Conservation (phyloP, 2,888 invertebrate genomes). For the Nymphalis urticae region DNA sequence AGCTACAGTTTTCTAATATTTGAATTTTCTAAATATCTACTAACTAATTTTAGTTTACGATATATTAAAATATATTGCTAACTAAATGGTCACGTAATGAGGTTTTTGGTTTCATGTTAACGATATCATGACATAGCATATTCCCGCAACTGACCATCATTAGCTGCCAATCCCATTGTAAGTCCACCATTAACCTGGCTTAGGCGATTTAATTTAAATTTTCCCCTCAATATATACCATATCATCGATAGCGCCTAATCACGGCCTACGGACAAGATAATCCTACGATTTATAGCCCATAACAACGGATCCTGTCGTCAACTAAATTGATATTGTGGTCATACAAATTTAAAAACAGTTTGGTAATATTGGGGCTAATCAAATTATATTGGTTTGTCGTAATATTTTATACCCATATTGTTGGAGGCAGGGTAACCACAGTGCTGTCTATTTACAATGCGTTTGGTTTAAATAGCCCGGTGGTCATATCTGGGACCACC, state of each 20-base stretch:
- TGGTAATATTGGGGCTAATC: conserved; percentile 59
- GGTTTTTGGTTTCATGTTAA: conserved; percentile 32
- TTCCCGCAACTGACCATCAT: conserved; percentile 53
- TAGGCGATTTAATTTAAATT: conserved; percentile 75
- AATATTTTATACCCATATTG: conserved; percentile 64
- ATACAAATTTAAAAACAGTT: conserved; percentile 71
- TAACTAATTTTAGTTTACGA: neutral
- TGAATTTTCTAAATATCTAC: neutral
- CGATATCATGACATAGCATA: conserved; percentile 33
- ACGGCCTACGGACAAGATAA: conserved; percentile 75
- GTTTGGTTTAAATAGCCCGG: conserved; percentile 65
- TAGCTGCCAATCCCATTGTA: conserved; percentile 58
- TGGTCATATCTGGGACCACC: conserved; percentile 55
- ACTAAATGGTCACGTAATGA: conserved; percentile 14
- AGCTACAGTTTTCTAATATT: neutral
- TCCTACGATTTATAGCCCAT: conserved; percentile 77
- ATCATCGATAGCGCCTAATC: conserved; percentile 71
- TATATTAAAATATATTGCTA: neutral
- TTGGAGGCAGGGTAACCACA: conserved; percentile 58
- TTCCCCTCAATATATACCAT: conserved; percentile 64
- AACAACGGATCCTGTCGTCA: conserved; percentile 70
- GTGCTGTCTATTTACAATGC: conserved; percentile 63
- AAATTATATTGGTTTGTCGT: conserved; percentile 76
- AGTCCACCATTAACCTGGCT: conserved; percentile 67
- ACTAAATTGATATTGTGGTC: conserved; percentile 62